Percentiles rank a stretch among this genome's conserved stretches.
Evolutionary conservation across 2,888 invertebrate genomes (phyloP).

Genomic region (Nomada fabriciana): DNA sequence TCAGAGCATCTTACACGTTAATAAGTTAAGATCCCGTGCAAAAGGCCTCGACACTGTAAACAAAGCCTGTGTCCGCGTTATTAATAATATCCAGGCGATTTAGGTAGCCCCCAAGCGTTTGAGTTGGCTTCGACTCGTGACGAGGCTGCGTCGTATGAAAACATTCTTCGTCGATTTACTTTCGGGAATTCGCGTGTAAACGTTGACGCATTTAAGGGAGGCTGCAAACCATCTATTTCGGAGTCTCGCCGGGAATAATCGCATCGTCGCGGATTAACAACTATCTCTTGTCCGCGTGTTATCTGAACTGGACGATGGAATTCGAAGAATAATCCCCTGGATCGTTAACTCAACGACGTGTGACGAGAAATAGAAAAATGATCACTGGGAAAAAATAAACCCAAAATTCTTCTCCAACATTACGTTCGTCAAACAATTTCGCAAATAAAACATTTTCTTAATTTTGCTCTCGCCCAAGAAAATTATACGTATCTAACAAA

Average conservation of each 20-base stretch:
- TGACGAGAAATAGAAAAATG: too few relatives aligned
- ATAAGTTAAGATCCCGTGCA: not conserved
- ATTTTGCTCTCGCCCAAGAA: too few relatives aligned
- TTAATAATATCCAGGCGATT: slow-evolving; percentile 76
- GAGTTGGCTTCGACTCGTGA: slow-evolving; percentile 79
- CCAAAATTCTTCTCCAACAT: too few relatives aligned
- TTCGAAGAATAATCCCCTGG: too few relatives aligned
- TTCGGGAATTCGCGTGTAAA: slow-evolving; percentile 83
- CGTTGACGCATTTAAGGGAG: slow-evolving; percentile 84
- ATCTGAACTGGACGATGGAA: not conserved
- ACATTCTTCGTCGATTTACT: slow-evolving; percentile 84
- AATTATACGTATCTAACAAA: too few relatives aligned
- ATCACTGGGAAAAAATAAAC: too few relatives aligned
- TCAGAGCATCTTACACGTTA: not conserved
- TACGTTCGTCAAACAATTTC: too few relatives aligned
- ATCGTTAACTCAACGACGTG: too few relatives aligned
- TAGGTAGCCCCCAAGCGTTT: slow-evolving; percentile 72
- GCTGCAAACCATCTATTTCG: slow-evolving; percentile 84
- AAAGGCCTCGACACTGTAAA: slow-evolving; percentile 68
- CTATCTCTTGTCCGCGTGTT: not conserved
- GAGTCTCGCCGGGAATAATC: slow-evolving; percentile 70
- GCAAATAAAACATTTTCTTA: too few relatives aligned
- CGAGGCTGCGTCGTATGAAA: slow-evolving; percentile 80
- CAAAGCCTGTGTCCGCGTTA: slow-evolving; percentile 74
- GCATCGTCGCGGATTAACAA: slow-evolving; percentile 58